Evolutionary conservation across 2,888 invertebrate species (phyloP).

Genomic region (Clistopyga incitator): DNA sequence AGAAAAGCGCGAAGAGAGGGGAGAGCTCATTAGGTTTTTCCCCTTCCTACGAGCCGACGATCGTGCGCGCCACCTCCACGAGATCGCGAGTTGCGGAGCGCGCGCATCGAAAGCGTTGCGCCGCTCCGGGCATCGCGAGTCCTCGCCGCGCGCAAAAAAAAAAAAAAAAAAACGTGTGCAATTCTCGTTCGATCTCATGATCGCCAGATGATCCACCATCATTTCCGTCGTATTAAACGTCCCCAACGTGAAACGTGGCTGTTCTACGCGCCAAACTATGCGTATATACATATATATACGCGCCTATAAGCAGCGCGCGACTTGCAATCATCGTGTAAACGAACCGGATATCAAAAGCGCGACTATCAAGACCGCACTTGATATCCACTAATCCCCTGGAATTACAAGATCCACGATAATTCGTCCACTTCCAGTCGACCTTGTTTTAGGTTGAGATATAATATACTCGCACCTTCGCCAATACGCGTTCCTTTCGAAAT

Average conservation of each 20-base stretch:
- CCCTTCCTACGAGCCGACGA: slow-evolving; percentile 52
- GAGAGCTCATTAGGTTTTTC: slow-evolving; percentile 76
- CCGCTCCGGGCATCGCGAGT: background rate
- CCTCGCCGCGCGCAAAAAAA: slow-evolving; percentile 11
- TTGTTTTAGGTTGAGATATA: slow-evolving; percentile 7
- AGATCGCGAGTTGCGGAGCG: slow-evolving; percentile 26
- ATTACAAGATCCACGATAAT: slow-evolving; percentile 31
- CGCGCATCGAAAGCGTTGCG: slow-evolving; percentile 20
- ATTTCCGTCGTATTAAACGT: slow-evolving; percentile 41
- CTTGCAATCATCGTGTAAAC: slow-evolving; percentile 57
- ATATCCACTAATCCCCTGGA: slow-evolving; percentile 24
- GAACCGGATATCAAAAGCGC: slow-evolving; percentile 49
- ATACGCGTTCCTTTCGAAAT: background rate
- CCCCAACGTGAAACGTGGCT: slow-evolving; percentile 33
- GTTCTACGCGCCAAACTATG: slow-evolving; percentile 21
- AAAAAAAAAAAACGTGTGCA: too few species aligned
- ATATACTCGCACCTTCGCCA: background rate
- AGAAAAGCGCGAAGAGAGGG: slow-evolving; percentile 63
- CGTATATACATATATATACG: slow-evolving; percentile 18
- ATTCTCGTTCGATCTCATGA: slow-evolving; percentile 15
- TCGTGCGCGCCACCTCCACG: slow-evolving; percentile 61
- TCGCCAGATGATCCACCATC: slow-evolving; percentile 34
- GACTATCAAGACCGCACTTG: slow-evolving; percentile 32
- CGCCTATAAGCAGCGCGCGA: slow-evolving; percentile 9
- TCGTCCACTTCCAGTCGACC: slow-evolving; percentile 12